phyloP scores from a whole-genome alignment of 2,888 invertebrate genomes.

The Oxytorus armatus region DNA sequence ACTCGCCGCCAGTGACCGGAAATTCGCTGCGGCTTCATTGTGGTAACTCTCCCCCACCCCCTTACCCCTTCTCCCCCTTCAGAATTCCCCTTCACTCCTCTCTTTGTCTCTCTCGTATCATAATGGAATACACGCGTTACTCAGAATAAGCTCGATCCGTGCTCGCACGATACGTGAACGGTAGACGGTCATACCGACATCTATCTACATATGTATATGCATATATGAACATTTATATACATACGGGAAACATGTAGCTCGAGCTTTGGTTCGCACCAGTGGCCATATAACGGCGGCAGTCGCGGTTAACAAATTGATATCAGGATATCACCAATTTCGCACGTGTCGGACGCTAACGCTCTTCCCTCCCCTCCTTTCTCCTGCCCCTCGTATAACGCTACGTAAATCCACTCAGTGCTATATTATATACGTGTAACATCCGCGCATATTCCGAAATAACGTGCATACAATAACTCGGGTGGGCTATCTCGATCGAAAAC shows the following conservation, averaged over 20 bases:
- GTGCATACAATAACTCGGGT: slow-evolving; percentile 7
- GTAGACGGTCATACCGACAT: slow-evolving; percentile 12
- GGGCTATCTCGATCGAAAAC: slow-evolving; percentile 19
- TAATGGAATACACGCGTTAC: slow-evolving; percentile 61
- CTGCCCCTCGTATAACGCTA: slow-evolving; percentile 18
- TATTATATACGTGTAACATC: slow-evolving; percentile 13
- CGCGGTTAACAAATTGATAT: slow-evolving; percentile 67
- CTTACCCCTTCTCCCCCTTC: slow-evolving; percentile 16
- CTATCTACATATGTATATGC: background rate
- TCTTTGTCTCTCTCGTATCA: slow-evolving; percentile 15
- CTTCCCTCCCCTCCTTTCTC: slow-evolving; percentile 6
- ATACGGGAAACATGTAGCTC: background rate
- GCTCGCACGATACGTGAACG: slow-evolving; percentile 40
- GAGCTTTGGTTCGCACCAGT: slow-evolving; percentile 47
- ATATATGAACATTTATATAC: background rate
- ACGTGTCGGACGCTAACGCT: slow-evolving; percentile 55
- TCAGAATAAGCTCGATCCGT: slow-evolving; percentile 58
- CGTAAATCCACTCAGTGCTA: slow-evolving; percentile 45
- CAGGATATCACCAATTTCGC: slow-evolving; percentile 67
- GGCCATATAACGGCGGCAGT: slow-evolving; percentile 31
- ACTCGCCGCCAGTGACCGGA: slow-evolving; percentile 53
- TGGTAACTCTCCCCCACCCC: slow-evolving; percentile 36
- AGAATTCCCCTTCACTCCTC: slow-evolving; percentile 14
- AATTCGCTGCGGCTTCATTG: slow-evolving; percentile 64
- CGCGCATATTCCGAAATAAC: slow-evolving; percentile 7